Percentiles rank a stretch among this genome's conserved stretches.
Evolutionary conservation across 53 echinoderm and acorn worm genomes (phyloP).

Genomic region (Pentamera pediparva): DNA sequence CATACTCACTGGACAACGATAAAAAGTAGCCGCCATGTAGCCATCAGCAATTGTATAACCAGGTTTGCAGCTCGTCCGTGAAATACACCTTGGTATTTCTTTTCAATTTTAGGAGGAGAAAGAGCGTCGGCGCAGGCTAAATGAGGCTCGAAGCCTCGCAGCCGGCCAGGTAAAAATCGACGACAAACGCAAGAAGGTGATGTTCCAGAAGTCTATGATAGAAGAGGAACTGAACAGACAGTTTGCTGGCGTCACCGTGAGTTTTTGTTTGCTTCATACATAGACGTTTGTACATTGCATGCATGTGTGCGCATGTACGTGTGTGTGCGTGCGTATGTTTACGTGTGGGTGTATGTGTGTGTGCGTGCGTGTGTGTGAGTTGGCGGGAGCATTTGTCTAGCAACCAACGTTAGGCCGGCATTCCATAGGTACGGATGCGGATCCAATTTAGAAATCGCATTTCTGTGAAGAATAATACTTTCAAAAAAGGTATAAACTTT

Average conservation of each 20-base stretch:
- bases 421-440: no score
- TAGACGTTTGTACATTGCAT: no score
- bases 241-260: constrained; percentile 70
- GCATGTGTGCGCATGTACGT: no score
- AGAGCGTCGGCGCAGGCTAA: constrained; percentile 66
- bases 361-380: no score
- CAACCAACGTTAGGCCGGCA: no score
- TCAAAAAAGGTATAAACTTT: no score
- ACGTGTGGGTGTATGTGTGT: no score
- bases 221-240: constrained; percentile 73
- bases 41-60: not conserved
- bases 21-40: not conserved
- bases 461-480: no score
- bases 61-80: not conserved
- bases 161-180: constrained; percentile 56
- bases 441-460: no score
- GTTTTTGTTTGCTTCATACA: no score
- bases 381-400: no score
- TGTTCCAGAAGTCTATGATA: constrained; percentile 49
- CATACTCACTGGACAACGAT: not conserved
- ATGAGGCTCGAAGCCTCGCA: constrained; percentile 28
- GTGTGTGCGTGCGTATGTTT: no score
- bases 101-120: constrained; percentile 65
- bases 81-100: not conserved
- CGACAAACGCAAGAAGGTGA: constrained; percentile 4